Conservation (phyloP, 2,797 vertebrate genomes). For the Nasua narica region DNA sequence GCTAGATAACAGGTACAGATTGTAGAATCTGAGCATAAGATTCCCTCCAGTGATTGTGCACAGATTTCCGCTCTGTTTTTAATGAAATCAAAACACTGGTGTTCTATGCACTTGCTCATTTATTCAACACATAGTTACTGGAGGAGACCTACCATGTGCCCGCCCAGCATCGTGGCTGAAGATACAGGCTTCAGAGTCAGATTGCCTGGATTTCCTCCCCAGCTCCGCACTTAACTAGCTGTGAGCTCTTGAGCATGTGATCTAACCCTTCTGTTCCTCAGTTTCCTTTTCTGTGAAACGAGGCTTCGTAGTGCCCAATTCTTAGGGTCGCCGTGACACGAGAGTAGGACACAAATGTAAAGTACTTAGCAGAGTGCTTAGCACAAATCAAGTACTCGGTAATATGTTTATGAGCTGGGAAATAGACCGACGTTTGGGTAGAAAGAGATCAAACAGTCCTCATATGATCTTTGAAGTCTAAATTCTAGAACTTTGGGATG, state of each 20-base stretch:
- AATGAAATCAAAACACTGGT: background rate
- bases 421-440: background rate
- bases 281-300: slow-evolving; percentile 7
- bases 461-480: background rate
- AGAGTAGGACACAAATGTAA: background rate
- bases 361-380: background rate
- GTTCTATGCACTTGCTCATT: slow-evolving; percentile 9
- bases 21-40: background rate
- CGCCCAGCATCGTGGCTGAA: background rate
- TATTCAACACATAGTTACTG: background rate
- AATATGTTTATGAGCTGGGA: background rate
- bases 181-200: background rate
- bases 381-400: background rate
- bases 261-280: background rate
- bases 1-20: background rate
- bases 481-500: slow-evolving; percentile 16
- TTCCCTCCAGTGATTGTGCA: background rate
- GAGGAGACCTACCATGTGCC: background rate
- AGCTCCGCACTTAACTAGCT: background rate
- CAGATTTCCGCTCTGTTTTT: slow-evolving; percentile 25
- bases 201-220: background rate
- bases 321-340: background rate
- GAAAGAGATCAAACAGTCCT: background rate
- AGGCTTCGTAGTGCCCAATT: background rate
- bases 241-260: background rate